A percentile compares a stretch with the other conserved stretches of the same genome.
Evolutionary conservation across 2,797 vertebrate genomes (phyloP).

Genomic region (Lacerta agilis): DNA sequence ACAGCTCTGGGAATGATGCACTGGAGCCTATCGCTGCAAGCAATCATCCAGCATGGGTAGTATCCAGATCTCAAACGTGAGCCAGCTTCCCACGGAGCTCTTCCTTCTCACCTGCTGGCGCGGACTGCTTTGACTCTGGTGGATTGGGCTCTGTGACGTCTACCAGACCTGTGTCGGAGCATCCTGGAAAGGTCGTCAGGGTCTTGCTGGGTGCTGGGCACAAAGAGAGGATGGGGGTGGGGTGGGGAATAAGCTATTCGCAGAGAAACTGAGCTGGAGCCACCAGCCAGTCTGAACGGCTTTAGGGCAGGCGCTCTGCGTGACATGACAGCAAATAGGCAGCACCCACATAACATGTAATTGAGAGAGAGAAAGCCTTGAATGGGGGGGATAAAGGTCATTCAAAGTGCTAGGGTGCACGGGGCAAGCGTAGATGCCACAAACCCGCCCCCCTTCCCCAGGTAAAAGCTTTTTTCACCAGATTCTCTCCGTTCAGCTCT

Average conservation of each 20-base stretch:
- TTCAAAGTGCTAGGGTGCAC: no score
- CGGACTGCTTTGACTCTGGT: not conserved
- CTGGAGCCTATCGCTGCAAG: not conserved
- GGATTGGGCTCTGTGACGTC: not conserved
- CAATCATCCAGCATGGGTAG: not conserved
- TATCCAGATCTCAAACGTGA: not conserved
- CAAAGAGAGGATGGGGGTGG: not conserved
- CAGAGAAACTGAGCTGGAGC: not conserved
- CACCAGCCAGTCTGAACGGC: rapidly evolving
- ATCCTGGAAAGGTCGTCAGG: constrained; percentile 10
- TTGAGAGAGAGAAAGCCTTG: not conserved
- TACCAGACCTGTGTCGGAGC: not conserved
- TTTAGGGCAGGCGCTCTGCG: rapidly evolving
- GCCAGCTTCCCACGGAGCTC: no score
- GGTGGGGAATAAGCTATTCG: rapidly evolving
- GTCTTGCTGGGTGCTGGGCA: constrained; percentile 37
- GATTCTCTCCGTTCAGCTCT: no score
- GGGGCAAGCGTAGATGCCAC: not conserved
- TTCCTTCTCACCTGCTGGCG: not conserved
- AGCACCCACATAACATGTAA: no score
- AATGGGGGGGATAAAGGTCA: not conserved
- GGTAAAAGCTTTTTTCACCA: not conserved
- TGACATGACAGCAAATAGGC: not conserved
- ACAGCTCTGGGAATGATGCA: not conserved
- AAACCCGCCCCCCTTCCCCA: no score